Evolutionary conservation across 2,888 invertebrate genomes (phyloP).

Genomic region (Leptinotarsa haldemani): DNA sequence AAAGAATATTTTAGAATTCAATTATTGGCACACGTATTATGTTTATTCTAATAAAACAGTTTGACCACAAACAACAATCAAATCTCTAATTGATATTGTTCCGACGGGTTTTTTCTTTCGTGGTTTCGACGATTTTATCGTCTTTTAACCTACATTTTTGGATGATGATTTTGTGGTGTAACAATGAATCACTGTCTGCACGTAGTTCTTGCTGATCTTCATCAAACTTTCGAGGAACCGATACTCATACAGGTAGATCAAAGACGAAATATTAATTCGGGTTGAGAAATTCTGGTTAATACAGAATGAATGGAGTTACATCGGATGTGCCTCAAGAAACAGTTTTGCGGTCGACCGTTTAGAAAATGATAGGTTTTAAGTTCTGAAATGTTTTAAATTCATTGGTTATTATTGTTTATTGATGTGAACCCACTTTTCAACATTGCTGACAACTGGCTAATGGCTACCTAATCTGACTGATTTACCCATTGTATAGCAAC

Average conservation of each 20-base stretch:
- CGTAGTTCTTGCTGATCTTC: constrained; percentile 5
- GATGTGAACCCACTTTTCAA: too few relatives aligned
- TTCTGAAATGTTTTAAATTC: too few relatives aligned
- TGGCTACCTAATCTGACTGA: too few relatives aligned
- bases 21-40: neutral
- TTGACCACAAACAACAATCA: constrained; percentile 16
- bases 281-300: too few relatives aligned
- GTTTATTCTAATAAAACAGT: neutral
- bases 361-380: too few relatives aligned
- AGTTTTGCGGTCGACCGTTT: too few relatives aligned
- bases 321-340: too few relatives aligned
- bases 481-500: too few relatives aligned
- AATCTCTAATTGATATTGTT: neutral
- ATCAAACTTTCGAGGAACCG: constrained; percentile 1
- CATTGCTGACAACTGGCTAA: too few relatives aligned
- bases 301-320: too few relatives aligned
- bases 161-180: neutral
- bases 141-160: constrained; percentile 8
- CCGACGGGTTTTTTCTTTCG: constrained; percentile 3
- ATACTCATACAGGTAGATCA: neutral
- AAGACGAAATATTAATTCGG: too few relatives aligned
- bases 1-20: neutral
- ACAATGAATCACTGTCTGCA: constrained; percentile 9
- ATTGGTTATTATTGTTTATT: too few relatives aligned
- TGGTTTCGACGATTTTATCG: constrained; percentile 12